Base-by-base conservation (phyloP, 2,888 invertebrate genomes). In the Nymphalis polychloros region DNA sequence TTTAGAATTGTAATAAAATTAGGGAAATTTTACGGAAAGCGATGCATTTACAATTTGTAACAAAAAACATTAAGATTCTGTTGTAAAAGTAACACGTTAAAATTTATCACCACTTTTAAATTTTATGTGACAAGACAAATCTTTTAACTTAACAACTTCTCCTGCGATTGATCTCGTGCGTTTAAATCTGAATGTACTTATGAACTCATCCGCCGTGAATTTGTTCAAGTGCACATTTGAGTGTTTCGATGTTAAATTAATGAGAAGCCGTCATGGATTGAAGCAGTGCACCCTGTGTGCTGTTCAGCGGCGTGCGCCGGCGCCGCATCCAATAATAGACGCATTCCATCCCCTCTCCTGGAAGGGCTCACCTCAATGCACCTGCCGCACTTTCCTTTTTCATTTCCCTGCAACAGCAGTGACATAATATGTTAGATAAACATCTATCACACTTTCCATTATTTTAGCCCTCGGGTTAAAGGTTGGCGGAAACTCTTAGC, bases 301-400 rank as follows among this genome's bases (percentile, higher is more conserved):
- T 71, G 71, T 73, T 84, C 55, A 31, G 35, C 2, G 55, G 55
- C 83, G 81, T 82, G 87, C 85, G 86, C 85, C 83, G 86, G 86
- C 88, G 89, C 87, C 88, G 89, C 73, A 80, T 85, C 88, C 90
- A 90, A 89, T 90, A 90, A 89, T 91, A 91, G 89, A 81, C 82
- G 83, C 91, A 90, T 90, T 88, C 90, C 89, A 80, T 77, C 78
- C 78, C 78, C 79, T 62, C 78, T 78, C 78, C 81, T 78, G 79
- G 75, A 78, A 82, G 86, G 84, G 81, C 80, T 79, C 78, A 80
- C 79, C 81, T 78, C 81, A 78, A 73, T 77, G 80, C 80, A 90
- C 89, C 91, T 91, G 91, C 83, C 77, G 82, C 77, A 87, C 88
- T 89, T 89, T 90, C 89, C 86, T 85, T 91, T 91, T 90, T 84